phyloP scores from a whole-genome alignment of 2,888 invertebrate genomes.

The Eristalis tenax region DNA sequence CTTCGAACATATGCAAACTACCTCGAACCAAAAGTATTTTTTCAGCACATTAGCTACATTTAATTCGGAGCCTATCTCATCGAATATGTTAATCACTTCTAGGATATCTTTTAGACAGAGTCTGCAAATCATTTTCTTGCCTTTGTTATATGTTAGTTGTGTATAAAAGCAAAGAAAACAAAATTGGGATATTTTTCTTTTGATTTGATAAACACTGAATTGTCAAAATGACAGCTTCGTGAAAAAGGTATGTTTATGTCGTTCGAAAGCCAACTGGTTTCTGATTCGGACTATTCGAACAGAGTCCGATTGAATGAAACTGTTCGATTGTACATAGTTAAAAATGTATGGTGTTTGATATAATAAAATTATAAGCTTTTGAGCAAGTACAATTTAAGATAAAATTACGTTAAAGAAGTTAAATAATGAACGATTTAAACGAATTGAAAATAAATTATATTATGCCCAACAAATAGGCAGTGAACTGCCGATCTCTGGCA shows the following conservation, averaged over 20 bases:
- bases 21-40: conserved; percentile 81
- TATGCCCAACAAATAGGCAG: too few relatives aligned
- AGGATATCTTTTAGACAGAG: conserved; percentile 77
- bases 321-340: too few relatives aligned
- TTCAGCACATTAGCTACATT: conserved; percentile 76
- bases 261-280: neutral
- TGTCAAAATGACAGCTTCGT: conserved; percentile 15
- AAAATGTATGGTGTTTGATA: too few relatives aligned
- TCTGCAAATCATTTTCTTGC: conserved; percentile 78
- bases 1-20: conserved; percentile 47
- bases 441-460: too few relatives aligned
- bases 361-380: too few relatives aligned
- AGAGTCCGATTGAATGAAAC: too few relatives aligned
- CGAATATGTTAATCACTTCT: conserved; percentile 78
- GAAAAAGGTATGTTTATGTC: neutral
- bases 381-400: too few relatives aligned
- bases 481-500: too few relatives aligned
- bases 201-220: conserved; percentile 34
- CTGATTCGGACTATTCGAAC: too few relatives aligned
- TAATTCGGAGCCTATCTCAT: conserved; percentile 74
- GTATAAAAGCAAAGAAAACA: conserved; percentile 3
- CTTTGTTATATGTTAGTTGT: neutral
- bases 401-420: too few relatives aligned
- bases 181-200: conserved; percentile 8
- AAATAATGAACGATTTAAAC: too few relatives aligned